Evolutionary conservation across 2,888 invertebrate genomes (phyloP).

Genomic region (Blera fallax): DNA sequence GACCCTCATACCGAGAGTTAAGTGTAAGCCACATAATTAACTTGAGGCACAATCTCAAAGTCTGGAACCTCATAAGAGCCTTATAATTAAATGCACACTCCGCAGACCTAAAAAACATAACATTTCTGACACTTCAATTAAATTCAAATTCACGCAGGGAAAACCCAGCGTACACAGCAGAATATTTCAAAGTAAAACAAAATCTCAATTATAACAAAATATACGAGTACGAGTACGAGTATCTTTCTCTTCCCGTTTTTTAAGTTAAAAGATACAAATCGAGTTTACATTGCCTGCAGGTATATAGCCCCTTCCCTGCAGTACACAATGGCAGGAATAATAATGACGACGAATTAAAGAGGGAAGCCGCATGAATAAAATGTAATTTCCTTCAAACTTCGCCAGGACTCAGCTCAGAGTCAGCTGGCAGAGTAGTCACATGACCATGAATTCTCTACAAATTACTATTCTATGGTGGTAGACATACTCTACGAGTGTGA

Average conservation of each 20-base stretch:
- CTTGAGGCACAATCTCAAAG: neutral
- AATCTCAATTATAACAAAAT: neutral
- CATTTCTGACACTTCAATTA: neutral
- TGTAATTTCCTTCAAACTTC: neutral
- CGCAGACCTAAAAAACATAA: neutral
- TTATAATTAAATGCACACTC: neutral
- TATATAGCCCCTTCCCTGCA: neutral
- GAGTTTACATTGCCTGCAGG: neutral
- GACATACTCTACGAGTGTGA: neutral
- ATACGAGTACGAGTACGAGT: too few species aligned
- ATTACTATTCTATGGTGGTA: neutral
- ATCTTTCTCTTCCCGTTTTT: neutral
- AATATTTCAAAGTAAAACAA: neutral
- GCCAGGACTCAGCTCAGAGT: neutral
- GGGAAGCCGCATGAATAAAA: neutral
- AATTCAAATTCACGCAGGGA: neutral
- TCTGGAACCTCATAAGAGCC: neutral
- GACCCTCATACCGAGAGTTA: neutral
- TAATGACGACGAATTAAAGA: neutral
- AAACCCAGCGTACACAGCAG: neutral
- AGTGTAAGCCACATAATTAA: neutral
- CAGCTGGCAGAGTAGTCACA: neutral
- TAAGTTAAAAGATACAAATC: neutral
- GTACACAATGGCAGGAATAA: conserved; percentile 1
- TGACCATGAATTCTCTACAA: conserved; percentile 1